A percentile compares a stretch with the other conserved stretches of the same genome.
Evolutionary conservation across 2,888 invertebrate genomes (phyloP).

Genomic region (Gryllus longicercus): DNA sequence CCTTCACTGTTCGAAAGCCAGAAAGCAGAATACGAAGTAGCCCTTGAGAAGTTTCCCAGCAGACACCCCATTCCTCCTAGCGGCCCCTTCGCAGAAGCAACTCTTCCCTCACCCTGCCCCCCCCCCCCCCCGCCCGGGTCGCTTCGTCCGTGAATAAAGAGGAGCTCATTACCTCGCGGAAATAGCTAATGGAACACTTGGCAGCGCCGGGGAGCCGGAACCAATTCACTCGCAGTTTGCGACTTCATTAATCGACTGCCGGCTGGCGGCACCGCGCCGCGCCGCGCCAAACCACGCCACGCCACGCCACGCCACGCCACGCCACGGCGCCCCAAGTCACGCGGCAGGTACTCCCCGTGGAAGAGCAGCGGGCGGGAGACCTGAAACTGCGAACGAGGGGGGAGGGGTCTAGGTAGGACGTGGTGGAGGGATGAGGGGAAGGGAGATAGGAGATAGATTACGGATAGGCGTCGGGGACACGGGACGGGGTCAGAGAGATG

Average conservation of each 20-base stretch:
- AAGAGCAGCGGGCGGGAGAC: background rate
- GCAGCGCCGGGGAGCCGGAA: background rate
- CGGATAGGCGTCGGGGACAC: no score
- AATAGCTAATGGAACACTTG: conserved; percentile 17
- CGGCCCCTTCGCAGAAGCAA: no score
- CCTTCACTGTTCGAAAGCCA: no score
- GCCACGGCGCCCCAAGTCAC: background rate
- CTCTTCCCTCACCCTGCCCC: background rate
- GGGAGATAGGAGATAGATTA: no score
- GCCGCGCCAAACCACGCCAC: no score
- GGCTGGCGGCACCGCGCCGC: background rate
- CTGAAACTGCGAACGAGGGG: background rate
- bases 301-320: no score
- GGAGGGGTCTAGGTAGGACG: background rate
- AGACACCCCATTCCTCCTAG: no score
- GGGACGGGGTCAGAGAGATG: no score
- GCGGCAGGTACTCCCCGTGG: background rate
- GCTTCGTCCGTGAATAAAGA: conserved; percentile 1
- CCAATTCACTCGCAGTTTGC: conserved; percentile 17
- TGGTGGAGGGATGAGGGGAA: no score
- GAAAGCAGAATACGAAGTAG: no score
- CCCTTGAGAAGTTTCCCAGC: no score
- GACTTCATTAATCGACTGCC: conserved; percentile 1
- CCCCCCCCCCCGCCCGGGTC: background rate
- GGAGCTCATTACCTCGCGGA: conserved; percentile 1